Percentiles rank a stretch among this genome's conserved stretches.
Evolutionary conservation across 2,797 vertebrate genomes (phyloP).

Genomic region (Pangasius larnaudii): DNA sequence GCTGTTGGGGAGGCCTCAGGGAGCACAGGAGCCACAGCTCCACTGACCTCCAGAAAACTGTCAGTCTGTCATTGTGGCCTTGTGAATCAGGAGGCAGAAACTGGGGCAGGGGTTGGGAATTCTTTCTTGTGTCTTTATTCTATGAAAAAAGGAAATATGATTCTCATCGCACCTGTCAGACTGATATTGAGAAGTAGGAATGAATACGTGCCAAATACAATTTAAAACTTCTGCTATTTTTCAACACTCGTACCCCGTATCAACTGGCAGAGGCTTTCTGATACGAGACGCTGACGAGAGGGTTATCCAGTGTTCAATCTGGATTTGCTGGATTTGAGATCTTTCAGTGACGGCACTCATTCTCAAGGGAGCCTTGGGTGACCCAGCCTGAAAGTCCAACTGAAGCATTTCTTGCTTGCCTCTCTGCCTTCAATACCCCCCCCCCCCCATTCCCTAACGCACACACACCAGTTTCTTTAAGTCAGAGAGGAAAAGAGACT

Average conservation of each 20-base stretch:
- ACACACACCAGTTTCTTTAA: slow-evolving; percentile 61
- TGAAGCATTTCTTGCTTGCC: slow-evolving; percentile 22
- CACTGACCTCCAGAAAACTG: slow-evolving; percentile 75
- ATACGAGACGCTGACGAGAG: slow-evolving; percentile 44
- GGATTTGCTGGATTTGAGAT: slow-evolving; percentile 65
- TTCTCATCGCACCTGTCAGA: background rate
- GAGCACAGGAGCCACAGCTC: slow-evolving; percentile 67
- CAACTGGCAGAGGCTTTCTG: background rate
- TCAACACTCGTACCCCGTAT: background rate
- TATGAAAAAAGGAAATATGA: background rate
- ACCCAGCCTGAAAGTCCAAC: slow-evolving; percentile 77
- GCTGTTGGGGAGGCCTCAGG: slow-evolving; percentile 73
- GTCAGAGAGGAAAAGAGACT: slow-evolving; percentile 72
- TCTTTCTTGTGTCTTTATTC: background rate
- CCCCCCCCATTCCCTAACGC: background rate
- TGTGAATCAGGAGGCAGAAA: slow-evolving; percentile 63
- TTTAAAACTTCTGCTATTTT: background rate
- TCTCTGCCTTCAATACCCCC: background rate
- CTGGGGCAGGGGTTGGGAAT: background rate
- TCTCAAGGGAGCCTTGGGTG: slow-evolving; percentile 72
- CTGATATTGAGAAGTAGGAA: background rate
- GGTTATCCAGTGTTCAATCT: slow-evolving; percentile 68
- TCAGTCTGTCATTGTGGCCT: slow-evolving; percentile 74
- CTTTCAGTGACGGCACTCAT: slow-evolving; percentile 63
- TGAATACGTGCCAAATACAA: background rate